Evolutionary conservation across 1,140 invertebrate species (phyloP).

Genomic region (Sweltsa coloradensis): DNA sequence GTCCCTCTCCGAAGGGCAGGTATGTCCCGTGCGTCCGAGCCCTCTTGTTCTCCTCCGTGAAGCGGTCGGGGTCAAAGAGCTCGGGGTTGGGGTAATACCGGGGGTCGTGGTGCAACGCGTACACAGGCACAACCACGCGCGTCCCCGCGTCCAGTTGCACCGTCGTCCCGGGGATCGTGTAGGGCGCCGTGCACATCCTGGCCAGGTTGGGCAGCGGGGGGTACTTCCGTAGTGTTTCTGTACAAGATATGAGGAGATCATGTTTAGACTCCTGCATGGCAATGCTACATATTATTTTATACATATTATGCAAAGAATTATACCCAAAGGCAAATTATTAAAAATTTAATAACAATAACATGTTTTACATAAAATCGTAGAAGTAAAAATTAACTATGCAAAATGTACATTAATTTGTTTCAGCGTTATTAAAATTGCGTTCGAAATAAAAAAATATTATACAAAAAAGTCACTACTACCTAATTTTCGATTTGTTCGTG

Average conservation of each 20-base stretch:
- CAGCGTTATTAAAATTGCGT: no score
- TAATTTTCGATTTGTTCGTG: no score
- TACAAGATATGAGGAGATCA: neutral
- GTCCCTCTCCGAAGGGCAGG: conserved; percentile 50
- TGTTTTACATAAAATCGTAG: neutral
- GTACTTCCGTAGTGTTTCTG: conserved; percentile 34
- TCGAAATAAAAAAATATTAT: no score
- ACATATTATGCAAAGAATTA: neutral
- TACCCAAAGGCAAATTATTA: neutral
- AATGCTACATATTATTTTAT: neutral
- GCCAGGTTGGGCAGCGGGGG: conserved; percentile 28
- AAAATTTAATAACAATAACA: neutral
- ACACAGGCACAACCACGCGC: conserved; percentile 27
- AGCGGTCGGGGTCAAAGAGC: conserved; percentile 51
- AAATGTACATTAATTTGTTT: no score
- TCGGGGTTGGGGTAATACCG: conserved; percentile 46
- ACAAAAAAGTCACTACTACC: no score
- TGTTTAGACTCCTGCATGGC: neutral
- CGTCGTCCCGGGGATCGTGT: conserved; percentile 31
- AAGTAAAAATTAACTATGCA: no score
- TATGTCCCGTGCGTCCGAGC: conserved; percentile 30
- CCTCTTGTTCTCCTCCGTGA: conserved; percentile 33
- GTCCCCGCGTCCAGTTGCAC: conserved; percentile 31
- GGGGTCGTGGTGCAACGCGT: conserved; percentile 36
- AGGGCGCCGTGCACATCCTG: conserved; percentile 35